These are phyloP conservation scores for Clamator glandarius DNA, from an alignment of 2,797 vertebrate species.

Conservation along the genomic window DNA sequence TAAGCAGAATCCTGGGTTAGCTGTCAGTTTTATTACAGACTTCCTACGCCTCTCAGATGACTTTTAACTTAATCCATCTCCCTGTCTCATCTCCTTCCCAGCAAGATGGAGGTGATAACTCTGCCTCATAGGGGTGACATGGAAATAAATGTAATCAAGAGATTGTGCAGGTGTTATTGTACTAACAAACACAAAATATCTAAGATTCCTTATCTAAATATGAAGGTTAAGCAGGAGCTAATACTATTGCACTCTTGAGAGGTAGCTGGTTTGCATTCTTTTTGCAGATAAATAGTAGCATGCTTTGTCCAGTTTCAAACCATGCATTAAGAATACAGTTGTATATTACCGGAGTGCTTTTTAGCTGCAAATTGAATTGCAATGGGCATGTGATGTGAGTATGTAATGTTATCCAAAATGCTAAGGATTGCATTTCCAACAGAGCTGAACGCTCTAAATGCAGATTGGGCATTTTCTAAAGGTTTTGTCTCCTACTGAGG, in stretches of 20 bases:
- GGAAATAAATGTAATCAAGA: background rate
- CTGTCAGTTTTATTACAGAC: background rate
- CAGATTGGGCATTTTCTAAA: constrained; percentile 39
- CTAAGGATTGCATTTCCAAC: background rate
- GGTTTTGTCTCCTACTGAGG: background rate
- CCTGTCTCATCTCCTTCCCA: background rate
- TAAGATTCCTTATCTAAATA: constrained; percentile 24
- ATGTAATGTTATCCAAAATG: background rate
- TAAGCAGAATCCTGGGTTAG: background rate
- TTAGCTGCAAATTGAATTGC: background rate
- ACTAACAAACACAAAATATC: background rate
- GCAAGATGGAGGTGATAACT: background rate
- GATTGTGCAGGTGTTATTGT: background rate
- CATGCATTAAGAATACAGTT: background rate
- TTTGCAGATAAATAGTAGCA: background rate
- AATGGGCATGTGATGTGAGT: background rate
- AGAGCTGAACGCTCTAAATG: background rate
- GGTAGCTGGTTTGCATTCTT: constrained; percentile 8
- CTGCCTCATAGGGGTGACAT: background rate
- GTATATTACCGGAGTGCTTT: background rate
- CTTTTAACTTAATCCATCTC: background rate
- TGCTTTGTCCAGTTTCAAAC: background rate
- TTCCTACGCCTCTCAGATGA: background rate
- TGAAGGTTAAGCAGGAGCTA: background rate
- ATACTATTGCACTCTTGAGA: background rate